phyloP scores from a whole-genome alignment of 92 coral and sea anemone species.

The Blastomussa wellsi region DNA sequence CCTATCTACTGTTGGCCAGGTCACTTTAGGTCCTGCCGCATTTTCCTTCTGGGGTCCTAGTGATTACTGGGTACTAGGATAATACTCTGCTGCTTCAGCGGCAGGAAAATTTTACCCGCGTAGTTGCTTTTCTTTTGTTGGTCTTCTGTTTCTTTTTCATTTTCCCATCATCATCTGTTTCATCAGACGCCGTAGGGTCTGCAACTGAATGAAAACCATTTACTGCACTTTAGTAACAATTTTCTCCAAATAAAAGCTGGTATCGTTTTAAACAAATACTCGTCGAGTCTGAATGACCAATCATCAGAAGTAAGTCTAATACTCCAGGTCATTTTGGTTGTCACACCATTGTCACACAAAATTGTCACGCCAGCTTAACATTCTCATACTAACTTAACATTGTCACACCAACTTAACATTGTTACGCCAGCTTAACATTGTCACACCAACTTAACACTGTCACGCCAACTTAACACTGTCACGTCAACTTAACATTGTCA shows the following conservation, averaged over 20 bases:
- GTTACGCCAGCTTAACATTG: background rate
- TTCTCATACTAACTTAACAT: background rate
- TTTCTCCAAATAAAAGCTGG: background rate
- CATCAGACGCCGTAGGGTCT: constrained; percentile 75
- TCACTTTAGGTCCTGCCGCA: too few relatives aligned
- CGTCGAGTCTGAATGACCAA: too few relatives aligned
- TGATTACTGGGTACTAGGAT: too few relatives aligned
- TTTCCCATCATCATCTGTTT: constrained; percentile 74
- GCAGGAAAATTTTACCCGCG: constrained; percentile 62
- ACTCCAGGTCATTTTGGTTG: too few relatives aligned
- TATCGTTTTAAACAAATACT: background rate
- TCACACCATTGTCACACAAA: too few relatives aligned
- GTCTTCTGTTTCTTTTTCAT: constrained; percentile 77
- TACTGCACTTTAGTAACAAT: background rate
- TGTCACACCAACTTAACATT: background rate
- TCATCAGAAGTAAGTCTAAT: too few relatives aligned
- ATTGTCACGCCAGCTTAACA: too few relatives aligned
- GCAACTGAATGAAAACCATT: constrained; percentile 41
- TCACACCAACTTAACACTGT: too few relatives aligned
- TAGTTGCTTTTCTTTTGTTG: constrained; percentile 73
- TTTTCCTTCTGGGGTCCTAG: too few relatives aligned
- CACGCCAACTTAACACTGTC: too few relatives aligned
- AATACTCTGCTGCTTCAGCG: background rate
- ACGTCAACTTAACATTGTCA: too few relatives aligned
- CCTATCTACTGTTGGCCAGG: too few relatives aligned